phyloP scores from a whole-genome alignment of 2,888 invertebrate genomes.

The Melitaea athalia region DNA sequence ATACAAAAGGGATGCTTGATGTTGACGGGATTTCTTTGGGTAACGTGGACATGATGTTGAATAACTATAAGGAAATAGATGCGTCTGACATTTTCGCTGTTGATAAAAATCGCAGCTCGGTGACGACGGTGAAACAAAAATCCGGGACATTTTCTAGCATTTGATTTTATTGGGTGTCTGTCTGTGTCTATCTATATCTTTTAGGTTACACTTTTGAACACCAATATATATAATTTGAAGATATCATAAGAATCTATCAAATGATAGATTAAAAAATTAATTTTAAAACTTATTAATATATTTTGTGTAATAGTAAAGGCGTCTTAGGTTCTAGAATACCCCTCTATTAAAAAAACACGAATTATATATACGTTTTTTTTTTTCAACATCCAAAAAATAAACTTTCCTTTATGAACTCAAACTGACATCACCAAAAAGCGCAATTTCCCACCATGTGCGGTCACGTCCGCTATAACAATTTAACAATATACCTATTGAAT shows the following conservation, averaged over 20 bases:
- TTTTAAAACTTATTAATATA: no score
- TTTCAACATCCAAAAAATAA: no score
- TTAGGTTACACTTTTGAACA: no score
- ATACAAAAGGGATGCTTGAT: slow-evolving; percentile 19
- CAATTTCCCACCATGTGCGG: neutral
- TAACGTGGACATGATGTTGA: slow-evolving; percentile 12
- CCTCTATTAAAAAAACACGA: no score
- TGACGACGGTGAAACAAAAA: neutral
- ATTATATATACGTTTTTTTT: no score
- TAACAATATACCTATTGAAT: slow-evolving; percentile 19
- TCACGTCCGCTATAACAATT: slow-evolving; percentile 3
- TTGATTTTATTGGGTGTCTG: neutral
- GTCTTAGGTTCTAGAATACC: no score
- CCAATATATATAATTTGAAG: no score
- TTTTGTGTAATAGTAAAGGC: no score
- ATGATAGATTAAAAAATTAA: no score
- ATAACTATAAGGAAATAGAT: slow-evolving; percentile 4
- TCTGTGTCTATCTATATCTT: no score
- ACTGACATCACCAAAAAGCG: neutral
- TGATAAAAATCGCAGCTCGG: slow-evolving; percentile 3
- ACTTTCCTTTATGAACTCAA: no score
- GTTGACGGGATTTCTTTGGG: slow-evolving; percentile 16
- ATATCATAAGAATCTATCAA: no score
- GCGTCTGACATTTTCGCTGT: neutral
- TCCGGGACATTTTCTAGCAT: neutral